Evolutionary conservation across 1,140 invertebrate species (phyloP).

Genomic region (Phymorhynchus buccinoides): DNA sequence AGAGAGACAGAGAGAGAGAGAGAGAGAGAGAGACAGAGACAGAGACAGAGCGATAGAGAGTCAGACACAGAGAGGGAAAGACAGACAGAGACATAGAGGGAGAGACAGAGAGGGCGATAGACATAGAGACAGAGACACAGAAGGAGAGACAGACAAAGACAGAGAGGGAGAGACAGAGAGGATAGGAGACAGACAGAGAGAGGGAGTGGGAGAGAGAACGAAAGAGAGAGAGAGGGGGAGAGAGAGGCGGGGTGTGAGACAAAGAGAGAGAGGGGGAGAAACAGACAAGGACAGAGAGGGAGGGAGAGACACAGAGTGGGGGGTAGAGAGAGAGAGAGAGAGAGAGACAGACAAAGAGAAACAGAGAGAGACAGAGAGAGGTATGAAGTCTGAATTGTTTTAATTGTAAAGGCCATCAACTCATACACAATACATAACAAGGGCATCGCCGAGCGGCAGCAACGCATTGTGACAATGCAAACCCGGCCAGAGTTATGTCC

Average conservation of each 20-base stretch:
- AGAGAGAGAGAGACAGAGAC: neutral
- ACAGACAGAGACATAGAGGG: neutral
- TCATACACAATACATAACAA: too few relatives aligned
- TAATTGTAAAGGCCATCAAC: too few relatives aligned
- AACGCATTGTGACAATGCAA: too few relatives aligned
- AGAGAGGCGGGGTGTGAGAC: too few relatives aligned
- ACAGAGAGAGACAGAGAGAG: neutral
- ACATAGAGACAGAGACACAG: neutral
- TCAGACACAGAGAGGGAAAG: neutral
- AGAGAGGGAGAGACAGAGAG: neutral
- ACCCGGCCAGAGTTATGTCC: too few relatives aligned
- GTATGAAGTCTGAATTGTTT: too few relatives aligned
- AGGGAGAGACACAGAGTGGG: neutral
- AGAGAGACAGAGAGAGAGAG: neutral
- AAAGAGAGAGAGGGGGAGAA: conserved; percentile 9
- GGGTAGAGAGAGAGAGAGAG: too few relatives aligned
- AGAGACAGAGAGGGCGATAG: neutral
- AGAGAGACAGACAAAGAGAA: too few relatives aligned
- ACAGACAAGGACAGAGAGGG: neutral
- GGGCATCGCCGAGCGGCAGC: too few relatives aligned
- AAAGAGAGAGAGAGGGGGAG: too few relatives aligned
- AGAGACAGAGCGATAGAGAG: conserved; percentile 17
- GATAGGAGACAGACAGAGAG: neutral
- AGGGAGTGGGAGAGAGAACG: too few relatives aligned
- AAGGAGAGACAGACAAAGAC: too few relatives aligned